These are phyloP conservation scores for Cephus nigrinus DNA, from an alignment of 2,888 invertebrate genomes.

Conservation along the genomic window DNA sequence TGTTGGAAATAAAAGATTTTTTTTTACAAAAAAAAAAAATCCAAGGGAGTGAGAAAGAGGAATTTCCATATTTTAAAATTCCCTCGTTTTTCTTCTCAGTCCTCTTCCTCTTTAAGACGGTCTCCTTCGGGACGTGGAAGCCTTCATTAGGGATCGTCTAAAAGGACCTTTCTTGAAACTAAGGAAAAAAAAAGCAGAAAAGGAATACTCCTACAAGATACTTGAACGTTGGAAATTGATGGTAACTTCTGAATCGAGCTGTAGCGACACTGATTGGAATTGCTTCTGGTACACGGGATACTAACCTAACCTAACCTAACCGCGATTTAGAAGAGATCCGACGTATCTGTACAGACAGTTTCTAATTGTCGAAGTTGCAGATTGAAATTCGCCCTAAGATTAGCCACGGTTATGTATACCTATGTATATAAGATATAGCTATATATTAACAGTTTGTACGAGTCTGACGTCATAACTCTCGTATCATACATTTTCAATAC, in stretches of 20 bases:
- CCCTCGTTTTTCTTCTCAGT: background rate
- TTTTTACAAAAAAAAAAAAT: background rate
- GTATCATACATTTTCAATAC: background rate
- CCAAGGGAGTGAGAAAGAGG: background rate
- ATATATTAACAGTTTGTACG: background rate
- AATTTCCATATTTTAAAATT: background rate
- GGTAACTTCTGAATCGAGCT: background rate
- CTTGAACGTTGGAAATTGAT: background rate
- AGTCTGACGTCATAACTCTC: background rate
- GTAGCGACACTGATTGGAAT: background rate
- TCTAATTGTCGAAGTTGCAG: background rate
- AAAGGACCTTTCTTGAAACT: background rate
- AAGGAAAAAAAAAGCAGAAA: background rate
- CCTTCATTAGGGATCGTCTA: background rate
- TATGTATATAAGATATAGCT: background rate
- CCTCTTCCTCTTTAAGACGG: background rate
- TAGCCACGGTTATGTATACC: background rate
- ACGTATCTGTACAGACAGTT: background rate
- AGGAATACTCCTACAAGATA: background rate
- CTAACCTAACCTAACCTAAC: background rate
- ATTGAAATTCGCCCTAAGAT: background rate
- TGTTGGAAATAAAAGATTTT: background rate
- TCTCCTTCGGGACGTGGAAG: background rate
- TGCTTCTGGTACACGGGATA: background rate
- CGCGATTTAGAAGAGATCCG: background rate